Evolutionary conservation across 2,113 vertebrate species (phyloP), one percentile per base, ranked within the genome.

Genomic region (Calyptomena viridis): DNA sequence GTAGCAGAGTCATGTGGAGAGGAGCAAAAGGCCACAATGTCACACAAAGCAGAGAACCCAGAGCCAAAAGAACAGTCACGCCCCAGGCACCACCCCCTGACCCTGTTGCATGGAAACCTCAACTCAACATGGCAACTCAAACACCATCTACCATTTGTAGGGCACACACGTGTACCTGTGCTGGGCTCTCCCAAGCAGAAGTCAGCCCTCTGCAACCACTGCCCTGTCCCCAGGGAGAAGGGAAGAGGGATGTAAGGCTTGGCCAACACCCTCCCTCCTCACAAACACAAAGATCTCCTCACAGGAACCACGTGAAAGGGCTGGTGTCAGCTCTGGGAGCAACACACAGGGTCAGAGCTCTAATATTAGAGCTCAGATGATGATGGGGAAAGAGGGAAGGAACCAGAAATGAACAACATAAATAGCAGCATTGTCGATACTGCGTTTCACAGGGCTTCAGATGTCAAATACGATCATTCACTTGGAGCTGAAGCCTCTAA

Each of bases 351-450:
- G 83, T 87, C 87, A 91, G 30, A 63, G 69, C 76, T 89, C 88
- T 75, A 74, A 53, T 59, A 73, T 55, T 44, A 74, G 89, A 87
- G 71, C 58, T 59, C 47, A 69, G 68, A 87, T 33, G 82, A 83
- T 50, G 75, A 47, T 1, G 5, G 33, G 30, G 86, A 68, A 67
- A 31, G 28, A 74, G 49, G 23, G 63, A 73, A 86, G 49, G 53
- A 83, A 52, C 58, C 33, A 75, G 80, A 62, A 81, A 55, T 69
- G 47, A 66, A 30, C 18, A 39, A 5, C 33, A 73, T 78, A 84
- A 96, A 96, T 75, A 95, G 79, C 83, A 89, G 77, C 84, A 94
- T 88, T 93, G 91, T 94, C 69, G 89, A 93, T 44, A 18, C 69
- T 74, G 35, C 2, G 50, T 86, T 86, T 86, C 91, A 79, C 33